These are phyloP conservation scores for Empis livida DNA, from an alignment of 2,888 invertebrate genomes.

Conservation along the genomic window DNA sequence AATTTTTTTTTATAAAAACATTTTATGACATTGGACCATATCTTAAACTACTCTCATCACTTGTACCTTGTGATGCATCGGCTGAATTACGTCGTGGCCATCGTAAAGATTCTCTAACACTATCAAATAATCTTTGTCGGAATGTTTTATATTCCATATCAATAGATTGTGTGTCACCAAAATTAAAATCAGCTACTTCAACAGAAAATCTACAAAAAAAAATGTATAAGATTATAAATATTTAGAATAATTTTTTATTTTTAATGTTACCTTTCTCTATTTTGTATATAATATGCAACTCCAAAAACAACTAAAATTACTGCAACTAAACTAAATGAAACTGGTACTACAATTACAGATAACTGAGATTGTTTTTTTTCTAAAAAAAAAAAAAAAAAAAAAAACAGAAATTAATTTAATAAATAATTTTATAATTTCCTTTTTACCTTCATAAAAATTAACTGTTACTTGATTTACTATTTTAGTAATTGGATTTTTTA, in stretches of 20 bases:
- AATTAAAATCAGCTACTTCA: constrained; percentile 86
- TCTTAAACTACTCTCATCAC: not conserved
- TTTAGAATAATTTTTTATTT: not conserved
- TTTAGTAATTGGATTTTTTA: constrained; percentile 63
- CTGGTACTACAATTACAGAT: constrained; percentile 79
- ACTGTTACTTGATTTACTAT: constrained; percentile 57
- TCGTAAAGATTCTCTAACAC: constrained; percentile 42
- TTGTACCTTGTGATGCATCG: not conserved
- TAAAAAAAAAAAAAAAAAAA: constrained; percentile 36
- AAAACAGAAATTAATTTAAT: no score
- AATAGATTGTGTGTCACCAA: constrained; percentile 58
- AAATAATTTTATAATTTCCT: no score
- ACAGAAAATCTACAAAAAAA: constrained; percentile 50
- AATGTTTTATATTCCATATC: constrained; percentile 83
- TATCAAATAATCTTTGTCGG: constrained; percentile 64
- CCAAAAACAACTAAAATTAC: constrained; percentile 76
- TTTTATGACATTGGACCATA: constrained; percentile 2
- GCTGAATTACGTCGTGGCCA: not conserved
- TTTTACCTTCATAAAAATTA: constrained; percentile 70
- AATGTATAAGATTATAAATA: no score
- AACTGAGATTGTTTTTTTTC: constrained; percentile 67
- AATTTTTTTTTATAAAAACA: not conserved
- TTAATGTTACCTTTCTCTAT: constrained; percentile 50
- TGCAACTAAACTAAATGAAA: constrained; percentile 67
- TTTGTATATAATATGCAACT: constrained; percentile 74